Percentiles rank a stretch among this genome's conserved stretches.
These are phyloP conservation scores for Eulemur mongoz DNA, from an alignment of 2,797 vertebrate species.

Conservation along the genomic window DNA sequence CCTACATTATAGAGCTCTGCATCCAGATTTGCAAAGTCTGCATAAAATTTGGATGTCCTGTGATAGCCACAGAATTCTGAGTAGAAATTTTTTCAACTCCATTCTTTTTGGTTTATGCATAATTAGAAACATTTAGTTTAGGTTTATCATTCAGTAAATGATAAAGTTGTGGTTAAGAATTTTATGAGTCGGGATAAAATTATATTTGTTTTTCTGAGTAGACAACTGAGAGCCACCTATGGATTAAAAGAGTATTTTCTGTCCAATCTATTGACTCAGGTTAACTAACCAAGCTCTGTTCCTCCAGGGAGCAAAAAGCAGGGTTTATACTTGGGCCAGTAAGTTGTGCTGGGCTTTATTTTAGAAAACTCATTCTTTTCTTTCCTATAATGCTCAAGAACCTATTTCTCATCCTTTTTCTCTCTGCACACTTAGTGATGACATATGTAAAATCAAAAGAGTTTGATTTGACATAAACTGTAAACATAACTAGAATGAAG, in stretches of 20 bases:
- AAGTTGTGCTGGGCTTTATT: not conserved
- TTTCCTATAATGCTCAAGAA: not conserved
- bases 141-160: not conserved
- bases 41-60: not conserved
- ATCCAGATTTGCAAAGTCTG: slow-evolving; percentile 12
- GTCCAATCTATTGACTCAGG: not conserved
- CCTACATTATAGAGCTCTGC: not conserved
- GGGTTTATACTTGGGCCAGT: not conserved
- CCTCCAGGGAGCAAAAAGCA: no score
- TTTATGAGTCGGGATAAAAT: not conserved
- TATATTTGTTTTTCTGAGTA: not conserved
- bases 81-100: not conserved
- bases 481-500: not conserved
- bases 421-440: not conserved
- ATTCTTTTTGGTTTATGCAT: not conserved
- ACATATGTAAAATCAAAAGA: not conserved
- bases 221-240: not conserved
- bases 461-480: not conserved
- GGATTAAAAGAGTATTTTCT: not conserved
- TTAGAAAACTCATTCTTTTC: not conserved
- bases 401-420: not conserved
- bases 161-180: not conserved
- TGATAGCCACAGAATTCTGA: slow-evolving; percentile 28
- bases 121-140: not conserved
- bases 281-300: not conserved